These are phyloP conservation scores for Dipodomys ordii DNA, from an alignment of 2,113 vertebrate genomes.

Conservation along the genomic window DNA sequence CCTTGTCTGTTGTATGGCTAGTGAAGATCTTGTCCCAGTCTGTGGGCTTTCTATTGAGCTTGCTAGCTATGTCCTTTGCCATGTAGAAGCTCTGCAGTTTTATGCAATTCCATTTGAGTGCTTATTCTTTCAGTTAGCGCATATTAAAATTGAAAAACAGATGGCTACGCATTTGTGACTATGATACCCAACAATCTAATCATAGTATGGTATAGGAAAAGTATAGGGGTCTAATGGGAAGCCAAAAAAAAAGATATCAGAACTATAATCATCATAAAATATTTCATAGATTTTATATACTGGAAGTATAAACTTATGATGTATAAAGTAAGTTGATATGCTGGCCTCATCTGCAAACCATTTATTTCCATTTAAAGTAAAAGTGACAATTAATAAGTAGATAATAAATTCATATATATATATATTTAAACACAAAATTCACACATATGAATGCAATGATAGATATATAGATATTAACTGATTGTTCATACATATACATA, in stretches of 20 bases:
- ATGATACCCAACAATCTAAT: background rate
- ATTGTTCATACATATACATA: background rate
- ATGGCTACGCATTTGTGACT: background rate
- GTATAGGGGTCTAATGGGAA: background rate
- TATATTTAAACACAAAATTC: background rate
- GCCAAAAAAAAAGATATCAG: background rate
- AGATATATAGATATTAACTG: background rate
- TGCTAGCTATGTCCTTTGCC: too few relatives aligned
- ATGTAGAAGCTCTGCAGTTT: too few relatives aligned
- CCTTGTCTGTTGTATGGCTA: too few relatives aligned
- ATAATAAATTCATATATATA: background rate
- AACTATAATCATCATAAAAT: background rate
- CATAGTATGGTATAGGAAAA: too few relatives aligned
- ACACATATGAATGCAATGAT: background rate
- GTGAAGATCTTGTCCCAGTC: too few relatives aligned
- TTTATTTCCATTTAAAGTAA: slow-evolving; percentile 31
- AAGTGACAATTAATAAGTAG: slow-evolving; percentile 1
- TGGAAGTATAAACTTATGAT: background rate
- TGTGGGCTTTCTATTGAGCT: too few relatives aligned
- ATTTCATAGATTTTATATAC: background rate
- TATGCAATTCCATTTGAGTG: too few relatives aligned
- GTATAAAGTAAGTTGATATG: background rate
- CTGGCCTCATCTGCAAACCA: background rate
- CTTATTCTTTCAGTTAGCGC: background rate
- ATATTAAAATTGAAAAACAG: background rate